Evolutionary conservation across 1,140 invertebrate species (phyloP).

Genomic region (Bathynomus jamesi): DNA sequence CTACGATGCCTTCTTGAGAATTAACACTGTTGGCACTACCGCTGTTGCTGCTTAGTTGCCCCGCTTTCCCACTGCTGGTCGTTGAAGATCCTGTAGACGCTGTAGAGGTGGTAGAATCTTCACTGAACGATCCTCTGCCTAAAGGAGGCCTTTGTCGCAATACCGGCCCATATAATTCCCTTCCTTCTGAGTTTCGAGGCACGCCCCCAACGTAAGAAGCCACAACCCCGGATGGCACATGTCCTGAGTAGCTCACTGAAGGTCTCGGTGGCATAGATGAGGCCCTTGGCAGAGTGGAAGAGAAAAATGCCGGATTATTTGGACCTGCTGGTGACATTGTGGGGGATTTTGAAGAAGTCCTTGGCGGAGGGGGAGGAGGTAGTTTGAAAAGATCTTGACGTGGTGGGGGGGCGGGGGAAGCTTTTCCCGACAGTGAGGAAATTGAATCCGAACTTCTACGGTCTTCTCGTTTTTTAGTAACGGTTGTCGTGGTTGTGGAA

Average conservation of each 20-base stretch:
- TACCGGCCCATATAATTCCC: constrained; percentile 28
- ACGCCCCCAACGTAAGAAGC: constrained; percentile 20
- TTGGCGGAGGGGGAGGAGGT: constrained; percentile 32
- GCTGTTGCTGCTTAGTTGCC: constrained; percentile 37
- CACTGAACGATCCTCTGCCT: constrained; percentile 30
- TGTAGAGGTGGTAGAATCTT: constrained; percentile 35
- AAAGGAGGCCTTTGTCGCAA: constrained; percentile 31
- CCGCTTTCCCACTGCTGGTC: constrained; percentile 24
- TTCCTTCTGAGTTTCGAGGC: constrained; percentile 26
- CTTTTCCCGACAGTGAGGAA: constrained; percentile 21
- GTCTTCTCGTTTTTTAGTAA: constrained; percentile 11
- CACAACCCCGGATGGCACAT: constrained; percentile 17
- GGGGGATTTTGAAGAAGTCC: constrained; percentile 30
- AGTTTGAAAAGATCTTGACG: constrained; percentile 19
- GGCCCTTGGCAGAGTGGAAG: neutral
- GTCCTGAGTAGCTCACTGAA: neutral
- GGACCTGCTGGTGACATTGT: constrained; percentile 26
- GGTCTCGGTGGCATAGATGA: neutral
- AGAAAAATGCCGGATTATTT: constrained; percentile 6
- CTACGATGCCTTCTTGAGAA: constrained; percentile 38
- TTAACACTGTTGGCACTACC: constrained; percentile 41
- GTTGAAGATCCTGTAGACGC: constrained; percentile 27
- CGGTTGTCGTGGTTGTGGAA: constrained; percentile 16
- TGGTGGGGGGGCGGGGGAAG: constrained; percentile 14
- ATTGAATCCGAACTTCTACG: constrained; percentile 7